These are phyloP conservation scores for Drosophila putrida DNA, from an alignment of 2,888 invertebrate species.

Conservation along the genomic window DNA sequence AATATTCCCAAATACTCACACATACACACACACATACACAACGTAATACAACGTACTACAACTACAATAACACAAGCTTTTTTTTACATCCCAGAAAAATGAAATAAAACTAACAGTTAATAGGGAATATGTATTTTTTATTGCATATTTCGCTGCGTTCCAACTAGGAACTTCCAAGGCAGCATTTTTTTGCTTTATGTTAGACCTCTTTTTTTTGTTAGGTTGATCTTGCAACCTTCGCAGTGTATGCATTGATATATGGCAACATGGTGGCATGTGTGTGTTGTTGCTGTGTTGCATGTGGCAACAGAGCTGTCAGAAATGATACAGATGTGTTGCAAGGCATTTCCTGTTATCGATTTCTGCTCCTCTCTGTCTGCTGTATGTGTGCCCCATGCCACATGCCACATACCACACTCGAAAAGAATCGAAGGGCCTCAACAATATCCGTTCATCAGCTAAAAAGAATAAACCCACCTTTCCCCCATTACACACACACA, in stretches of 20 bases:
- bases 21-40: constrained; percentile 16
- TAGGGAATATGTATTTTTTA: constrained; percentile 4
- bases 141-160: constrained; percentile 4
- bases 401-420: background rate
- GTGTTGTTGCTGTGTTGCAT: background rate
- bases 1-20: constrained; percentile 5
- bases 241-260: constrained; percentile 25
- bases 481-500: constrained; percentile 6
- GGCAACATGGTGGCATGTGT: background rate
- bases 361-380: background rate
- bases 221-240: constrained; percentile 20
- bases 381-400: too few species aligned
- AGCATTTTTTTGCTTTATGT: constrained; percentile 3
- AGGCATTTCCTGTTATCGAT: constrained; percentile 22
- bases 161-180: background rate
- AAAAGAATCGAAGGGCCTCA: constrained; percentile 1
- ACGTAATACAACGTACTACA: constrained; percentile 8
- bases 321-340: background rate
- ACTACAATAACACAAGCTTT: constrained; percentile 5
- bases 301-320: background rate
- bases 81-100: background rate
- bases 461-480: background rate
- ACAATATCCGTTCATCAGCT: constrained; percentile 11
- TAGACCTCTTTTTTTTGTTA: constrained; percentile 15
- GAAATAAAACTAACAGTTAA: constrained; percentile 7